These are phyloP conservation scores for Cantharis rustica DNA, from an alignment of 2,888 invertebrate species.

Conservation along the genomic window DNA sequence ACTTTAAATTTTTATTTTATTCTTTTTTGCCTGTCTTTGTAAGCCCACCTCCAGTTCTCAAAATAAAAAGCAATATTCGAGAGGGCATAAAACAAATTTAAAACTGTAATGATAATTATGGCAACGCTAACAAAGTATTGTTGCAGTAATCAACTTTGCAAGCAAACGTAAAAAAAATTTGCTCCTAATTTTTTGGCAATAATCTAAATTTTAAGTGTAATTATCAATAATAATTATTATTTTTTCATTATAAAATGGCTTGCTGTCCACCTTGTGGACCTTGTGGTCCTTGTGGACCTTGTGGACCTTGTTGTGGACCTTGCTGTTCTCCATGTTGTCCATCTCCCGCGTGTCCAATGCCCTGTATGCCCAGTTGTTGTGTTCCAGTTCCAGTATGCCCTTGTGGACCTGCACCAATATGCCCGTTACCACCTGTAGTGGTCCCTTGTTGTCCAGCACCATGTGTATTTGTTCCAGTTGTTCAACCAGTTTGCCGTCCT, in stretches of 20 bases:
- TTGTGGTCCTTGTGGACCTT: background rate
- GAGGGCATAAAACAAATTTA: background rate
- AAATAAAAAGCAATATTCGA: background rate
- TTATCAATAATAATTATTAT: background rate
- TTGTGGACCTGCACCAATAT: constrained; percentile 33
- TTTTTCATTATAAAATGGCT: background rate
- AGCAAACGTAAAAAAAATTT: constrained; percentile 4
- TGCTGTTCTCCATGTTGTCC: constrained; percentile 14
- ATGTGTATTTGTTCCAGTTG: constrained; percentile 30
- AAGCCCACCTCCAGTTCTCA: no score
- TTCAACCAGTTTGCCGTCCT: constrained; percentile 31
- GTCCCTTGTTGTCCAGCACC: constrained; percentile 39
- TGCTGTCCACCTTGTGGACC: background rate
- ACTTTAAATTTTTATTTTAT: no score
- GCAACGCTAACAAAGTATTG: constrained; percentile 13
- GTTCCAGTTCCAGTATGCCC: constrained; percentile 38
- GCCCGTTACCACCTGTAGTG: constrained; percentile 35
- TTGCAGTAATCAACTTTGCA: constrained; percentile 8
- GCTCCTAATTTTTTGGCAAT: background rate
- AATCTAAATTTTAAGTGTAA: constrained; percentile 4
- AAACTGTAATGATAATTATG: background rate
- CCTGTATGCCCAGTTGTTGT: constrained; percentile 27
- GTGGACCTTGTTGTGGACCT: constrained; percentile 10
- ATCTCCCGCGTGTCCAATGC: constrained; percentile 13
- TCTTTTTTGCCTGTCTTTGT: no score